Evolutionary conservation across 2,888 invertebrate species (phyloP), one percentile per base, ranked within the genome.

Genomic region (Eupithecia exiguata): DNA sequence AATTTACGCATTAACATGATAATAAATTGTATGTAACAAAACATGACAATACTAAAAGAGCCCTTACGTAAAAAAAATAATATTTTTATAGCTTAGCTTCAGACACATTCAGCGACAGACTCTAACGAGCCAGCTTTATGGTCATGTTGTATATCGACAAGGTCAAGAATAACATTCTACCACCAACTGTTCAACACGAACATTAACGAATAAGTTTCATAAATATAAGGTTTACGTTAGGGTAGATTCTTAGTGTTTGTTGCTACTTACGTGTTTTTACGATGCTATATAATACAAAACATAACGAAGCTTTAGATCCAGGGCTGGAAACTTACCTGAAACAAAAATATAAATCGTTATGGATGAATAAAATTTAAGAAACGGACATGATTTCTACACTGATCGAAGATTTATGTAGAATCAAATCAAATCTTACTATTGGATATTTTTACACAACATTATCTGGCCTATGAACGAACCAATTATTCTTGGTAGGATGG

Each of bases 271-370:
- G 25, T 58, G 12, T 25, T 25, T 21, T 58, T 58, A 25, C 5
- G 58, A 25, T 58, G 49, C 14, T 14, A 21, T 25, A 12, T 21
- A 14, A 25, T 5, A 21, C 14, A 25, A n/a, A n/a, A n/a, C n/a
- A n/a, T n/a, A n/a, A n/a, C n/a, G 10, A 21, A 12, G 3, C 21
- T 10, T 4, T 12, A 14, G 21, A 58, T 25, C 5, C 25, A 25
- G 58, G 21, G 12, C 62, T 40, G 36, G 12, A 46, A 77, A 71
- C 79, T 79, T 79, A 79, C 79, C 79, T 79, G 75, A 36, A 79
- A 79, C 76, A 78, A 77, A 46, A 70, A 69, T 21, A 30, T 30
- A 49, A 43, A 16, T 62, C 0, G 16, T 63, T 18, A 36, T 36
- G 18, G 49, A 0, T n/a, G 7, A n/a, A 49, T 18, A 49, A 49